Base-by-base conservation (phyloP, 2,888 invertebrate genomes). In the Rhingia rostrata region DNA sequence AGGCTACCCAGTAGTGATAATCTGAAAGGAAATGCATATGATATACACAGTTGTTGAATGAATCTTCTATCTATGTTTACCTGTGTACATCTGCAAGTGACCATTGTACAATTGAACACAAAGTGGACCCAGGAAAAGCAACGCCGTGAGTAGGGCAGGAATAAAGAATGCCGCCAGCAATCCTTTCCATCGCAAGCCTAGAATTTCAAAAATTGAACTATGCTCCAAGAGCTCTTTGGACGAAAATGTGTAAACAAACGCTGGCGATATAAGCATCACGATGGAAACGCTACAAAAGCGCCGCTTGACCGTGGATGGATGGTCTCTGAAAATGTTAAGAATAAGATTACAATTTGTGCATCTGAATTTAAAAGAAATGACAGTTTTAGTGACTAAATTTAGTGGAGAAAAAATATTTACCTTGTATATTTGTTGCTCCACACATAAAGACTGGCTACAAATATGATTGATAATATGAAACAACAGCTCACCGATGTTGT, bases 391-490 rank as follows among this genome's bases (percentile, higher is more conserved):
- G 14, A 7, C 4, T 4, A 30, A 30, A 35, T 35, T 43, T 12
- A 60, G 37, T 12, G 14, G 0, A 22, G 22, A 2, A 22, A 22
- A 22, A 6, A 45, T n/a, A 60, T 54, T 89, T 93, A 95, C 96
- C 96, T 96, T 93, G 93, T 93, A 88, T 95, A 93, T 88, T 94
- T 94, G 75, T 94, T 94, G 88, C 94, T 95, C 97, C 97, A 97
- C 66, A 98, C 94, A 91, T 98, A 97, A 78, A 98, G 93, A 92
- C 97, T 97, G 75, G 95, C 95, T 86, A 98, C 96, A 92, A 96
- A 98, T 43, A 95, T 92, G 86, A 95, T 91, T 9, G 97, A 95
- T 88, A 97, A 93, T 82, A 95, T 92, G 87, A 97, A 92, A 92
- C 97, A 97, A 87, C 96, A 94, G 86, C 94, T 91, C 88, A 96